Percentiles rank a stretch among this genome's conserved stretches.
Evolutionary conservation across 2,113 vertebrate species (phyloP).

Genomic region (Channa maculata): DNA sequence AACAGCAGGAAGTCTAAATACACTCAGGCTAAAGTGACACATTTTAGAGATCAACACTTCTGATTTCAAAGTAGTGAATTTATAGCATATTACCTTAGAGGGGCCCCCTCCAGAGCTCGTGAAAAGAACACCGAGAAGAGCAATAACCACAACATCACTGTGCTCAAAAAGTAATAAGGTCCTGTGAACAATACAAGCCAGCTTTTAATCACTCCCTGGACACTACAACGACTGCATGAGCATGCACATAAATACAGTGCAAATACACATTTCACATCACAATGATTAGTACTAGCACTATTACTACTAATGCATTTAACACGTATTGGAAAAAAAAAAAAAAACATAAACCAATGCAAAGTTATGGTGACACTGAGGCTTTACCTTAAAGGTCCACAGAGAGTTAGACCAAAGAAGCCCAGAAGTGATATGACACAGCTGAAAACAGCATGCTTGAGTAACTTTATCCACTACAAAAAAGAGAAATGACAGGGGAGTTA

Average conservation of each 20-base stretch:
- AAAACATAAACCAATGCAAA: too few relatives aligned
- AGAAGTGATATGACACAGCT: constrained; percentile 95
- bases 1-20: background rate
- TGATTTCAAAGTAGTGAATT: background rate
- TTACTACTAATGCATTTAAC: too few relatives aligned
- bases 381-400: constrained; percentile 98
- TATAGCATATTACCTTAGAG: constrained; percentile 87
- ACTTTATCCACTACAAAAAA: constrained; percentile 93
- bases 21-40: background rate
- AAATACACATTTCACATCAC: background rate
- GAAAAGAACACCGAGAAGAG: constrained; percentile 95
- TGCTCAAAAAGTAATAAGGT: constrained; percentile 95
- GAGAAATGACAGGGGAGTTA: constrained; percentile 12
- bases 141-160: constrained; percentile 93
- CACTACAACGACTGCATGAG: background rate
- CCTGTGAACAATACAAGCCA: constrained; percentile 76
- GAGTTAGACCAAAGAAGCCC: constrained; percentile 97
- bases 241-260: background rate
- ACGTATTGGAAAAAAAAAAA: too few relatives aligned
- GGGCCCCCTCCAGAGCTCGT: constrained; percentile 94
- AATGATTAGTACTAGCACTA: background rate
- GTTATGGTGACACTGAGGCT: constrained; percentile 1
- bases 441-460: constrained; percentile 94
- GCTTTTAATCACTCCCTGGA: background rate
- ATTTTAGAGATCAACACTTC: background rate